A percentile compares a stretch with the other conserved stretches of the same genome.
phyloP scores from a whole-genome alignment of 1,140 invertebrate species.

The Drosophila willistoni region DNA sequence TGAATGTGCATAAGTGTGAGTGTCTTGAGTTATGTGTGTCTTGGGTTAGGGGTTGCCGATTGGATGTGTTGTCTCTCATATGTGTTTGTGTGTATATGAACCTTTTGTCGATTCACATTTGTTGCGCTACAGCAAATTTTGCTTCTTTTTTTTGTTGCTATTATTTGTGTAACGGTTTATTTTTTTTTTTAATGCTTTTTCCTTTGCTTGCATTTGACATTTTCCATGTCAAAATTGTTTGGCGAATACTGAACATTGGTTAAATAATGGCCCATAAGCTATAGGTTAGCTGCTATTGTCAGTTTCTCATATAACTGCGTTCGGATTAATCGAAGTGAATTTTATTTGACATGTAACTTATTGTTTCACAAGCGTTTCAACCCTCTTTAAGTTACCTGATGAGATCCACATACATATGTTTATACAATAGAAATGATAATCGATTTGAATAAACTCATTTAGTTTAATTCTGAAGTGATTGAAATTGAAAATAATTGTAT shows the following conservation, averaged over 20 bases:
- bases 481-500: no score
- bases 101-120: slow-evolving; percentile 66
- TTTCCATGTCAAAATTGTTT: slow-evolving; percentile 13
- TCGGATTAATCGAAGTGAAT: slow-evolving; percentile 1
- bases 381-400: background rate
- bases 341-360: slow-evolving; percentile 1
- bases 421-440: no score
- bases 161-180: slow-evolving; percentile 41
- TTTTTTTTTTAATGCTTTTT: background rate
- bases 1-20: background rate
- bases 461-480: no score
- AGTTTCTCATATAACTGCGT: background rate
- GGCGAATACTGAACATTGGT: background rate
- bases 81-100: background rate
- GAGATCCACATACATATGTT: no score
- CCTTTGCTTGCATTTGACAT: slow-evolving; percentile 13
- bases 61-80: slow-evolving; percentile 3
- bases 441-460: no score
- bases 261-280: background rate
- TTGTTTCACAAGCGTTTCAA: background rate
- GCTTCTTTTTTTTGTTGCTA: slow-evolving; percentile 33
- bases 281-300: background rate
- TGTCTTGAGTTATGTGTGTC: background rate
- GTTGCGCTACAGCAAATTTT: slow-evolving; percentile 59
- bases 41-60: slow-evolving; percentile 6